Base-by-base conservation (phyloP, 2,888 invertebrate genomes). In the Geophilus truncorum region DNA sequence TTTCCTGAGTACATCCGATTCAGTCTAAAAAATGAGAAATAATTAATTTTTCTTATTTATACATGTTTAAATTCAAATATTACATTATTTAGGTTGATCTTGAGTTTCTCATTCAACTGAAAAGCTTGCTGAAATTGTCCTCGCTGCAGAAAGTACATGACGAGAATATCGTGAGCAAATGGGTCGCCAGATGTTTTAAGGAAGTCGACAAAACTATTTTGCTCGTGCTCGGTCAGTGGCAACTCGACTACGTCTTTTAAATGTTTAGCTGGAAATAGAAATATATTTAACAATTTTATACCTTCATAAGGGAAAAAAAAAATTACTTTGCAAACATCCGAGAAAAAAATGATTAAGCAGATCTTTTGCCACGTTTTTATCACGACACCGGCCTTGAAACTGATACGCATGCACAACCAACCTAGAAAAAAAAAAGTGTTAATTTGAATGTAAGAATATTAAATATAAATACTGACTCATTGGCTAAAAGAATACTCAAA, bases 61-160 rank as follows among this genome's bases (percentile, higher is more conserved):
- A 34, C 51, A 30, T 51, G 57, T 57, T 15, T 21, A 23, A 18
- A 10, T 9, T 23, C 4, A 10, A 40, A 12, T 4, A 40, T 57
- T 57, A 79, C 79, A 12, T 10, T 25, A 9, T 15, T 28, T n/a
- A n/a, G n/a, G 25, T 32, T 79, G 23, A 84, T 83, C 80, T 85
- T 85, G 70, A 87, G 84, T 80, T 85, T 85, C 77, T 88, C 86
- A 85, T 88, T 83, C 84, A 85, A 82, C 86, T 88, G 84, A 85
- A 89, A 82, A 82, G 87, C 84, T 86, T 89, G 84, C 84, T 86
- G 84, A 86, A 86, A 88, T 83, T 87, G 86, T 0, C 88, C 84
- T 85, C 89, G 88, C 89, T 91, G 84, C 78, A 94, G 87, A 84
- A 92, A 92, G 85, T 93, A 93, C 86, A 93, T 90, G 76, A 93